Evolutionary conservation across 1,140 invertebrate genomes (phyloP), one percentile per base, ranked within the genome.

Genomic region (Drosophila melanica): DNA sequence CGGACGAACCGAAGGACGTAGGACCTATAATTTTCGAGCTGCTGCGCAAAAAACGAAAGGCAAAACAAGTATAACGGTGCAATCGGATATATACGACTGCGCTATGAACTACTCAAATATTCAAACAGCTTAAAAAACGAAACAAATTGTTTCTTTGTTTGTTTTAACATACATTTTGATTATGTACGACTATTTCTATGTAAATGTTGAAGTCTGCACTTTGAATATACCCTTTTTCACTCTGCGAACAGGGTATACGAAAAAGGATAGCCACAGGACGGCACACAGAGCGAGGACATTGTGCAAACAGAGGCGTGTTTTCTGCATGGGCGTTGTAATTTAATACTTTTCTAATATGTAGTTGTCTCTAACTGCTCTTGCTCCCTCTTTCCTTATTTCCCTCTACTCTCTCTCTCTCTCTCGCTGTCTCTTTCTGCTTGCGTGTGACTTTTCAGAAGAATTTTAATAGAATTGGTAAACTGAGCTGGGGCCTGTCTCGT

Each of bases 301-400:
- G 79, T 82, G 75, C 82, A 86, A 86, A 86, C 84, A 86, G 68
- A 86, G 82, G 82, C 82, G 82, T 87, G 82, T 63, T 27, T 60
- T 37, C 53, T 51, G 53, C 48, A 63, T 67, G 62, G 58, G 55
- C 66, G 41, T 70, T 70, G 82, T 87, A 87, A 87, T 87, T 86
- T 86, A 86, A 86, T 86, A 86, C 82, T 87, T 87, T 87, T 86
- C 79, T 79, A 86, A 86, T 86, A 86, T 79, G 79, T 81, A 87
- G 71, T 87, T 86, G 70, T 78, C 81, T 72, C 48, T 44, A 33
- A 23, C 64, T 51, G 12, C 30, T 16, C 39, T 14, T n/a, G 9
- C 35, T 9, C 37, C 27, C 18, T 20, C 16, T 16, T 18, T 10
- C 4, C 23, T 23, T 23, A 23, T 23, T 23, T 23, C 27, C 2